A percentile compares a stretch with the other conserved stretches of the same genome.
These are phyloP conservation scores for Didymodactylos carnosus DNA, from an alignment of 2,888 invertebrate genomes.

Conservation along the genomic window DNA sequence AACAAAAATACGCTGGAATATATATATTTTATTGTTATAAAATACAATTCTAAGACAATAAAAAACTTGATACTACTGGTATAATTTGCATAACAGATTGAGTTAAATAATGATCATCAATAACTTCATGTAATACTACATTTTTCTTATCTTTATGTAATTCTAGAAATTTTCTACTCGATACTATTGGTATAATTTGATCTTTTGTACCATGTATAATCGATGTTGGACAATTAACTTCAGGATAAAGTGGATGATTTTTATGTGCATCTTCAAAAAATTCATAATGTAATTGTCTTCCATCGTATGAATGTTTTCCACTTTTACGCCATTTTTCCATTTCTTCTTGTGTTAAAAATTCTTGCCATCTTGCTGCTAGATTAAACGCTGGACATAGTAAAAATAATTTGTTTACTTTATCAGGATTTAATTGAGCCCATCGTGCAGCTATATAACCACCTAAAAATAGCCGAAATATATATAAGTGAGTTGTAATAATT, in stretches of 20 bases:
- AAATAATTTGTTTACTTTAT: neutral
- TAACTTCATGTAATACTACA: neutral
- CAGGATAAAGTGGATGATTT: neutral
- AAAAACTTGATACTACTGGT: neutral
- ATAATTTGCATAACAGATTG: neutral
- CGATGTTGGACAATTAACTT: neutral
- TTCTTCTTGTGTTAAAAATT: neutral
- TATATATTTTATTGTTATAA: neutral
- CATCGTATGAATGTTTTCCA: neutral
- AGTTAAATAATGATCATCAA: neutral
- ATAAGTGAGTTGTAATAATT: no score
- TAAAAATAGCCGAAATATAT: no score
- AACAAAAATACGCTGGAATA: neutral
- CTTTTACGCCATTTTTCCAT: neutral
- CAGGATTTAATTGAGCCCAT: neutral
- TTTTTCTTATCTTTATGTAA: neutral
- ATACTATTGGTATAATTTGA: neutral
- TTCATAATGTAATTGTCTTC: neutral
- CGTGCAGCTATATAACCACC: neutral
- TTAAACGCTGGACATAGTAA: neutral
- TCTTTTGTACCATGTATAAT: neutral
- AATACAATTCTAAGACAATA: neutral
- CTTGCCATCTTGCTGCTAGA: neutral
- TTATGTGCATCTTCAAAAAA: neutral
- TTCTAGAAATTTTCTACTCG: neutral